These are phyloP conservation scores for Dendropsophus ebraccatus DNA, from an alignment of 2,113 vertebrate species.

Conservation along the genomic window DNA sequence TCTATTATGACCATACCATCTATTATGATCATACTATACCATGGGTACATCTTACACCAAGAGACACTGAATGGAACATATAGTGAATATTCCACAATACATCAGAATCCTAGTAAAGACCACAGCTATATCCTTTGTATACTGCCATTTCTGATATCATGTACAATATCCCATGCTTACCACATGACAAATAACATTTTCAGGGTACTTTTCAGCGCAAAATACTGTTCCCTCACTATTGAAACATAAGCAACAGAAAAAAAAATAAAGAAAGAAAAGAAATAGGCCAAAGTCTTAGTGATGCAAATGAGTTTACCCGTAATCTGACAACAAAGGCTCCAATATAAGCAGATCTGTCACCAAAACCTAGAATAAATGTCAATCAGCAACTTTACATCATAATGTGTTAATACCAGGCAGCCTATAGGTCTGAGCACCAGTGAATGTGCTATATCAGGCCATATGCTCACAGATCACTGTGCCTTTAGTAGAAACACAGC, in stretches of 20 bases:
- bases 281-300: background rate
- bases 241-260: background rate
- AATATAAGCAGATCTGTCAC: slow-evolving; percentile 17
- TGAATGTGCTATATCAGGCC: background rate
- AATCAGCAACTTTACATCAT: background rate
- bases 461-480: background rate
- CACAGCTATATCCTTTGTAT: background rate
- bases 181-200: background rate
- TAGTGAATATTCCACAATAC: too few relatives aligned
- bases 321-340: slow-evolving; percentile 29
- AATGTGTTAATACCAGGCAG: background rate
- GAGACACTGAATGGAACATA: too few relatives aligned
- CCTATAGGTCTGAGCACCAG: background rate
- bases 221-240: background rate
- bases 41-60: background rate
- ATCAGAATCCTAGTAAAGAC: background rate
- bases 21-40: too few relatives aligned
- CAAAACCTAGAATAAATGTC: background rate
- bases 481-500: background rate
- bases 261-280: background rate
- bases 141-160: background rate
- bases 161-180: background rate
- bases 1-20: too few relatives aligned
- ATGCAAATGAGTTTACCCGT: slow-evolving; percentile 41
- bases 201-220: background rate